These are phyloP conservation scores for Argynnis bischoffii DNA, from an alignment of 2,888 invertebrate genomes.

Conservation along the genomic window DNA sequence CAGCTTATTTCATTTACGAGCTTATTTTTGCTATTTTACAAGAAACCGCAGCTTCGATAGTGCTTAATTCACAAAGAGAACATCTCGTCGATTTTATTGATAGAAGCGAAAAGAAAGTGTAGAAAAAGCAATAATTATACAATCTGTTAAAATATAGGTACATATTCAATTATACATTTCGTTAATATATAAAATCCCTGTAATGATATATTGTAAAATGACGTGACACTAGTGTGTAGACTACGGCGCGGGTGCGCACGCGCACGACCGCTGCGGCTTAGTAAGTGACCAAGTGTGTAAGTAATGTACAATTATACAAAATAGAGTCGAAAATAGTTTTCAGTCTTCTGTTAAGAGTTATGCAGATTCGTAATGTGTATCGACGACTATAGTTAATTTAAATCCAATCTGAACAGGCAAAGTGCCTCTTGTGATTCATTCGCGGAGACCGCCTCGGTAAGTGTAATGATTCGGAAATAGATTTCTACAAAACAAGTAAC, in stretches of 20 bases:
- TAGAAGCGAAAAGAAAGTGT: constrained; percentile 51
- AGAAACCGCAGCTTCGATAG: constrained; percentile 29
- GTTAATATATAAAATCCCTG: constrained; percentile 82
- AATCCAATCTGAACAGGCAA: constrained; percentile 38
- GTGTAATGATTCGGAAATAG: constrained; percentile 28
- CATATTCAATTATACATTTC: constrained; percentile 75
- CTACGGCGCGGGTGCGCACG: constrained; percentile 46
- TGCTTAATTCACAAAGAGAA: constrained; percentile 36
- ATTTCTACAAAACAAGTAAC: constrained; percentile 35
- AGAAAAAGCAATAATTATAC: constrained; percentile 62
- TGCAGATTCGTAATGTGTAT: constrained; percentile 53
- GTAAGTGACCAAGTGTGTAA: constrained; percentile 57
- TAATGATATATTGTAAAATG: constrained; percentile 80
- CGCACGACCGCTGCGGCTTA: constrained; percentile 34
- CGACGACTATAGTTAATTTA: constrained; percentile 49
- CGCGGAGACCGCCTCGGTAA: constrained; percentile 31
- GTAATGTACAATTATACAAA: constrained; percentile 78
- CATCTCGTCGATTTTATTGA: constrained; percentile 38
- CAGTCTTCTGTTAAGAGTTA: constrained; percentile 77
- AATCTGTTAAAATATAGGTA: constrained; percentile 73
- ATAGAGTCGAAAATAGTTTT: constrained; percentile 79
- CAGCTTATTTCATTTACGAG: constrained; percentile 41
- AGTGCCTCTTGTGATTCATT: constrained; percentile 40
- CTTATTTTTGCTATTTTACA: constrained; percentile 25
- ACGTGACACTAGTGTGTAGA: constrained; percentile 64